Conservation (phyloP, 2,797 vertebrate species). For the Anisognathus igniventris region DNA sequence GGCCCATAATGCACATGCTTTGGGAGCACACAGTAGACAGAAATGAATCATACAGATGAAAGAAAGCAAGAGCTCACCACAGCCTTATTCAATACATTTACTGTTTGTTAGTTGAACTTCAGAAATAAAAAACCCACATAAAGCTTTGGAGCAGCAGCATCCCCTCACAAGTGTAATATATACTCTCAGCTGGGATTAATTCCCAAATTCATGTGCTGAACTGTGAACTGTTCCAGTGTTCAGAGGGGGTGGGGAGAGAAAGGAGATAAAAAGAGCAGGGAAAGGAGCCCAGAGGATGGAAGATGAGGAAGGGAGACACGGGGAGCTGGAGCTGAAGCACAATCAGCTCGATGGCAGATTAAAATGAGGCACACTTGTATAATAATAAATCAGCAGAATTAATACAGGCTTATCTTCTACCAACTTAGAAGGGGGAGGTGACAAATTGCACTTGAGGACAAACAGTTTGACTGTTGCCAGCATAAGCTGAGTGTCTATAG, state of each 20-base stretch:
- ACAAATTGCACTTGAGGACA: slow-evolving; percentile 45
- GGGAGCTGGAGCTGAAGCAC: background rate
- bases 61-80: slow-evolving; percentile 8
- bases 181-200: background rate
- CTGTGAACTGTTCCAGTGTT: background rate
- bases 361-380: background rate
- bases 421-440: background rate
- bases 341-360: background rate
- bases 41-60: slow-evolving; percentile 9
- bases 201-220: background rate
- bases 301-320: background rate
- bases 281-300: background rate
- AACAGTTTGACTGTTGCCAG: slow-evolving; percentile 43
- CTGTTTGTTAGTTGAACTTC: background rate
- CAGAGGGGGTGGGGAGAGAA: no score
- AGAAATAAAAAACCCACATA: background rate
- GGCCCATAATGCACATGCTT: background rate
- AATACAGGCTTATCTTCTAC: slow-evolving; percentile 1
- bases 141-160: background rate
- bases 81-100: background rate
- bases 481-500: slow-evolving; percentile 7
- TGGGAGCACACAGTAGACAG: background rate
- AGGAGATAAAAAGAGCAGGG: background rate
- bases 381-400: slow-evolving; percentile 5
- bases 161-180: background rate